Conservation (phyloP, 2,888 invertebrate species). For the Muschampia plurimacula region DNA sequence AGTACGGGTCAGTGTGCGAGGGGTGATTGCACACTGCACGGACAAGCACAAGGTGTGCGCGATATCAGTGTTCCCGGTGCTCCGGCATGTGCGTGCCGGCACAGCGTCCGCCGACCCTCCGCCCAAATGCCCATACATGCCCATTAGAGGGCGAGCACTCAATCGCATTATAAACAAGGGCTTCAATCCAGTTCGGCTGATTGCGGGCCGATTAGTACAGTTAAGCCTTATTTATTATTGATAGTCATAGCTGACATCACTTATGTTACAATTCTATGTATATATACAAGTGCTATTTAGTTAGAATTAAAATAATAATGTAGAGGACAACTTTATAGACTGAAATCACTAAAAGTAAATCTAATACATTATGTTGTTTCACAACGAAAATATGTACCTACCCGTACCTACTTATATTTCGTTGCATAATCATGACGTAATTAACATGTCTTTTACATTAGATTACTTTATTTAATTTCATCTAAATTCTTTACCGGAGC, state of each 20-base stretch:
- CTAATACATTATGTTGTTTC: too few relatives aligned
- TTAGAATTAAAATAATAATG: too few relatives aligned
- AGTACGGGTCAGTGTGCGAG: constrained; percentile 70
- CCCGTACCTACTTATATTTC: too few relatives aligned
- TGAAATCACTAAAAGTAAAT: too few relatives aligned
- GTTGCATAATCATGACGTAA: too few relatives aligned
- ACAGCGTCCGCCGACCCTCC: constrained; percentile 56
- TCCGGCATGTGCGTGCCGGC: constrained; percentile 75
- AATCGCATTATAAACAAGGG: constrained; percentile 36
- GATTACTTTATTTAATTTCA: too few relatives aligned
- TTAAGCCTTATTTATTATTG: neutral
- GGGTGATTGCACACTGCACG: constrained; percentile 58
- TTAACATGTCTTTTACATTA: too few relatives aligned
- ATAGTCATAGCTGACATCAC: neutral
- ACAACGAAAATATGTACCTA: too few relatives aligned
- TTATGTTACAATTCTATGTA: too few relatives aligned
- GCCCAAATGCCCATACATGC: constrained; percentile 48
- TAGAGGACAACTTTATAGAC: too few relatives aligned
- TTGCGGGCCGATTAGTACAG: constrained; percentile 13
- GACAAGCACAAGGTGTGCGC: constrained; percentile 77
- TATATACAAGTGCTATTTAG: too few relatives aligned
- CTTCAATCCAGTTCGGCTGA: constrained; percentile 28
- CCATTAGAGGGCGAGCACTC: constrained; percentile 38
- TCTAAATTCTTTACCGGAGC: neutral
- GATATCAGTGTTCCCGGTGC: constrained; percentile 81